phyloP scores from a whole-genome alignment of 2,888 invertebrate species.

The Lepidochrysops patricia region DNA sequence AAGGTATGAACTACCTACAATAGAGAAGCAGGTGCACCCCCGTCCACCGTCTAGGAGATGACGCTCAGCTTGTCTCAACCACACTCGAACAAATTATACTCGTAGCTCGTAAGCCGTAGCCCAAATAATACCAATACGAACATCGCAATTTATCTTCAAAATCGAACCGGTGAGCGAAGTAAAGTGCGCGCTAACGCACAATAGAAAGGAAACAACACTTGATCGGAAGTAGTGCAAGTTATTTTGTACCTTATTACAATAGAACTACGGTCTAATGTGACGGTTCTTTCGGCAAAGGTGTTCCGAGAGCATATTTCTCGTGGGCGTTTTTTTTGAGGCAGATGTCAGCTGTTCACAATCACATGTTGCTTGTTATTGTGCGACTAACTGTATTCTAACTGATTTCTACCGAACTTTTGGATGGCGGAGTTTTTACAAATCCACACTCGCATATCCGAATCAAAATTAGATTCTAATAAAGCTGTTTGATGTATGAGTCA shows the following conservation, averaged over 20 bases:
- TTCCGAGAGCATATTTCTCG: conserved; percentile 30
- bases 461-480: not conserved
- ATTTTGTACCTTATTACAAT: not conserved
- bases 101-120: too few species aligned
- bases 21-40: too few species aligned
- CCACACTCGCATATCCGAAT: not conserved
- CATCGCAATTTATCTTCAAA: not conserved
- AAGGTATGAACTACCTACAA: too few species aligned
- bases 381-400: conserved; percentile 54
- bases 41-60: too few species aligned
- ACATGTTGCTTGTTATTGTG: conserved; percentile 44
- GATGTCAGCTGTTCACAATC: conserved; percentile 59
- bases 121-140: not conserved
- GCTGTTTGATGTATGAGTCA: not conserved
- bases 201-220: conserved; percentile 9
- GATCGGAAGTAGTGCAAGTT: not conserved
- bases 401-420: conserved; percentile 46
- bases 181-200: not conserved
- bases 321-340: conserved; percentile 38
- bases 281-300: conserved; percentile 26
- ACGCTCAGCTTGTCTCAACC: too few species aligned
- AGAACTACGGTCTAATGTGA: conserved; percentile 14
- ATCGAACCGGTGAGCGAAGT: not conserved
- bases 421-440: not conserved
- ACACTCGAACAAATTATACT: too few species aligned